phyloP scores from a whole-genome alignment of 2,888 invertebrate species.

The Sarcophaga subvicina region DNA sequence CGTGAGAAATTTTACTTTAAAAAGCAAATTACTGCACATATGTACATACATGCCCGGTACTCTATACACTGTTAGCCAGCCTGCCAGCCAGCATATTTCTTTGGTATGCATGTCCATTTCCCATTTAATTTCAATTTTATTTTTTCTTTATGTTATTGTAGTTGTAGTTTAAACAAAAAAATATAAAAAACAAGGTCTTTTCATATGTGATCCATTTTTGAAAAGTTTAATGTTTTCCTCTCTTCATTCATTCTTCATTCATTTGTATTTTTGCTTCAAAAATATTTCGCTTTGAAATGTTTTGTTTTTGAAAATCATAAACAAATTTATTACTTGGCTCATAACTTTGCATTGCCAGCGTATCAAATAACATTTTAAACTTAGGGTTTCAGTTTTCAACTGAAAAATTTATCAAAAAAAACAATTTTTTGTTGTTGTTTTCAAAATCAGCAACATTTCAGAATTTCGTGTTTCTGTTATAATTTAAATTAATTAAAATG shows the following conservation, averaged over 20 bases:
- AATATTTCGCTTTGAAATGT: too few species aligned
- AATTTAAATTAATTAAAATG: slow-evolving; percentile 53
- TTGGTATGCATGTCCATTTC: neutral
- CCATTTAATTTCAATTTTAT: neutral
- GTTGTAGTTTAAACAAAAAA: neutral
- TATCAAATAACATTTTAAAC: neutral
- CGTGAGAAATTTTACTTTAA: slow-evolving; percentile 15
- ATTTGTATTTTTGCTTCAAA: too few species aligned
- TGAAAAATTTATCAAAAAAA: neutral
- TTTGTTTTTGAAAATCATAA: neutral
- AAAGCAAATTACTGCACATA: too few species aligned
- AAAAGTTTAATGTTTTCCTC: too few species aligned
- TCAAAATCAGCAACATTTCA: slow-evolving; percentile 41
- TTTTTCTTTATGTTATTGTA: neutral
- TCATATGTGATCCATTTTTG: neutral
- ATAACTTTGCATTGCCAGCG: neutral
- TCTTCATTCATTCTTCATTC: too few species aligned
- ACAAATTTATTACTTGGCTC: neutral
- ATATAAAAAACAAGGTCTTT: neutral
- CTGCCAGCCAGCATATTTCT: neutral
- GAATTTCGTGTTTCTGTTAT: slow-evolving; percentile 17
- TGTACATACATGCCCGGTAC: too few species aligned
- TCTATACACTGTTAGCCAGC: too few species aligned
- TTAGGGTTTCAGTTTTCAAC: neutral
- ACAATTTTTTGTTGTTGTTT: neutral